Evolutionary conservation across 2,888 invertebrate genomes (phyloP).

Genomic region (Polia nebulosa): DNA sequence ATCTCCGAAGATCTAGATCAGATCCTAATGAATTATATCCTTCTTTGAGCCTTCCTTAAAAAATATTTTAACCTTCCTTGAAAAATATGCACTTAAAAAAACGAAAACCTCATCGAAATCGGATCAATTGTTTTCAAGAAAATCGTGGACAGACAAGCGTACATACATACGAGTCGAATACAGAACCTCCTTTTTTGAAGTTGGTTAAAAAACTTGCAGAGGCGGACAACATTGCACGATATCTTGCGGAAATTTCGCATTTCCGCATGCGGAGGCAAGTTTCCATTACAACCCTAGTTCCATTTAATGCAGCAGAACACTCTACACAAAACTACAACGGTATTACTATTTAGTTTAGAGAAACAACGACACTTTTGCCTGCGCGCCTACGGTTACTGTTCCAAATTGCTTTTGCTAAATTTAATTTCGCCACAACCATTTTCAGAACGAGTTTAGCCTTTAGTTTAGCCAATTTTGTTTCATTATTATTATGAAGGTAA

Average conservation of each 20-base stretch:
- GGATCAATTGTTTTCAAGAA: no score
- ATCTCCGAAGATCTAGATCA: no score
- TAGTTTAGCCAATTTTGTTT: constrained; percentile 34
- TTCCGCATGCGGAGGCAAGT: not conserved
- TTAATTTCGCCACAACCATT: constrained; percentile 65
- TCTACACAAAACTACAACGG: constrained; percentile 30
- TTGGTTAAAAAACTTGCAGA: no score
- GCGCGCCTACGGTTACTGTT: constrained; percentile 50
- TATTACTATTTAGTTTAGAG: constrained; percentile 38
- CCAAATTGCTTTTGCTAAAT: constrained; percentile 64
- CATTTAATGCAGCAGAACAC: constrained; percentile 43
- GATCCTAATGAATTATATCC: no score
- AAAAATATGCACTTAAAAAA: no score
- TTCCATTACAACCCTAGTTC: not conserved
- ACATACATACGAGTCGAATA: no score
- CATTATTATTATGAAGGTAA: constrained; percentile 34
- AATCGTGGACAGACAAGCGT: no score
- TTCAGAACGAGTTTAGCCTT: constrained; percentile 28
- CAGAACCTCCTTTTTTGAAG: no score
- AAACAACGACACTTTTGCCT: constrained; percentile 44
- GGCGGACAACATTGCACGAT: no score
- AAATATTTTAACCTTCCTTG: no score
- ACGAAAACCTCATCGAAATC: no score
- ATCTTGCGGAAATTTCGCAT: not conserved
- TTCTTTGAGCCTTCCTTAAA: no score